phyloP scores from a whole-genome alignment of 2,797 vertebrate genomes.

The Helarctos malayanus region DNA sequence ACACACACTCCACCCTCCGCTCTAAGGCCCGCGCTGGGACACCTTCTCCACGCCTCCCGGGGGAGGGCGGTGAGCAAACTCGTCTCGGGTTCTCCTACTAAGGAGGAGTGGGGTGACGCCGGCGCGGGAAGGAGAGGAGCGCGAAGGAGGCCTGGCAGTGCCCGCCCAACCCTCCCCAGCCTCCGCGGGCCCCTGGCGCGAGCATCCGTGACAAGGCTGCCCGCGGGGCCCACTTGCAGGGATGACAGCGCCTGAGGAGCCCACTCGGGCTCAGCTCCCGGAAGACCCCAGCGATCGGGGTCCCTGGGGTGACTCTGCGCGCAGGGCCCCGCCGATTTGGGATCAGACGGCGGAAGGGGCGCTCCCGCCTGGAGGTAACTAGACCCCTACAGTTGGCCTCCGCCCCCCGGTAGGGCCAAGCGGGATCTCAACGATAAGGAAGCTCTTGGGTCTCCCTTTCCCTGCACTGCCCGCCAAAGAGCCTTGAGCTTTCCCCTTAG shows the following conservation, averaged over 20 bases:
- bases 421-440: not conserved
- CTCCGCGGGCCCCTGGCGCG: not conserved
- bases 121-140: not conserved
- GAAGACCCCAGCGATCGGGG: no score
- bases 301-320: not conserved
- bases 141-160: conserved; percentile 36
- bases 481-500: not conserved
- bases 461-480: not conserved
- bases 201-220: not conserved
- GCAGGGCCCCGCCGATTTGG: not conserved
- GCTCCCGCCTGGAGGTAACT: conserved; percentile 19
- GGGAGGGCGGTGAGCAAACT: not conserved
- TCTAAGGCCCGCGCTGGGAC: not conserved
- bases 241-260: conserved; percentile 53
- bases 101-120: not conserved
- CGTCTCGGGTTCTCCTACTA: not conserved
- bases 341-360: not conserved
- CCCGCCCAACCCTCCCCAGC: conserved; percentile 38
- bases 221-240: conserved; percentile 34
- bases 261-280: not conserved
- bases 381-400: conserved; percentile 3
- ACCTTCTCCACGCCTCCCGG: not conserved
- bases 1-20: not conserved
- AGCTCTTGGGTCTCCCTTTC: not conserved
- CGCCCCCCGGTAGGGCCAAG: not conserved